Conservation (phyloP, 2,888 invertebrate genomes). For the Drosophila tripunctata region DNA sequence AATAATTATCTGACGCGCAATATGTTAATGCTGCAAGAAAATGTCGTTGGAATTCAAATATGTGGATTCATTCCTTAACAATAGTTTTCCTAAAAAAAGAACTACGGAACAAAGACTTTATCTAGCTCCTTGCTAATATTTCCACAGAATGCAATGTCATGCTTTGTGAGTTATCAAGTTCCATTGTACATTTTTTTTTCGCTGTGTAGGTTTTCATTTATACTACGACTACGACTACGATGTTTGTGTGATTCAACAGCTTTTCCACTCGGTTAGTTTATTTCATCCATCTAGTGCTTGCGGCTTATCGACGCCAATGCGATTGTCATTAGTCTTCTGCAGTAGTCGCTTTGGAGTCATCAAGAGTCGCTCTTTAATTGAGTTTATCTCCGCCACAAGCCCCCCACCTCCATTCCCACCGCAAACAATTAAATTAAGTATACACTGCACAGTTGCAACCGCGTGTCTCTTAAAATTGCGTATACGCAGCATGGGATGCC, state of each 20-base stretch:
- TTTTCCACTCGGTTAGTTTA: slow-evolving; percentile 28
- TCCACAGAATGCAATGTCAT: background rate
- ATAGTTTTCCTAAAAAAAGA: too few relatives aligned
- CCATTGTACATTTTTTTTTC: too few relatives aligned
- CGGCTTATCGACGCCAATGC: slow-evolving; percentile 33
- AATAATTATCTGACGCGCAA: too few relatives aligned
- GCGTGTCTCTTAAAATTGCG: slow-evolving; percentile 20
- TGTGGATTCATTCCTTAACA: too few relatives aligned
- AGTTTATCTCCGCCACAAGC: background rate
- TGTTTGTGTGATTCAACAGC: slow-evolving; percentile 48
- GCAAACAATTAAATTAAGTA: slow-evolving; percentile 31
- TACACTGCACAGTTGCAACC: slow-evolving; percentile 10
- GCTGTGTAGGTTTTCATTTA: background rate
- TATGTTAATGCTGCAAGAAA: too few relatives aligned
- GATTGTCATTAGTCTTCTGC: slow-evolving; percentile 20
- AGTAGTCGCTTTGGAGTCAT: slow-evolving; percentile 6
- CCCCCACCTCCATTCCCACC: slow-evolving; percentile 10
- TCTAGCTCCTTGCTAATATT: too few relatives aligned
- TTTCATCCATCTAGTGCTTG: slow-evolving; percentile 8
- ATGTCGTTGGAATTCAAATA: too few relatives aligned
- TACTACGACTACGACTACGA: too few relatives aligned
- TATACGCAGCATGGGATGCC: slow-evolving; percentile 32
- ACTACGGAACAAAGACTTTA: too few relatives aligned
- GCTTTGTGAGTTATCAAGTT: too few relatives aligned
- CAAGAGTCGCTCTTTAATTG: slow-evolving; percentile 26